phyloP scores from a whole-genome alignment of 35 echinoderm and acorn worm species.

The Nesometra sesokonis region DNA sequence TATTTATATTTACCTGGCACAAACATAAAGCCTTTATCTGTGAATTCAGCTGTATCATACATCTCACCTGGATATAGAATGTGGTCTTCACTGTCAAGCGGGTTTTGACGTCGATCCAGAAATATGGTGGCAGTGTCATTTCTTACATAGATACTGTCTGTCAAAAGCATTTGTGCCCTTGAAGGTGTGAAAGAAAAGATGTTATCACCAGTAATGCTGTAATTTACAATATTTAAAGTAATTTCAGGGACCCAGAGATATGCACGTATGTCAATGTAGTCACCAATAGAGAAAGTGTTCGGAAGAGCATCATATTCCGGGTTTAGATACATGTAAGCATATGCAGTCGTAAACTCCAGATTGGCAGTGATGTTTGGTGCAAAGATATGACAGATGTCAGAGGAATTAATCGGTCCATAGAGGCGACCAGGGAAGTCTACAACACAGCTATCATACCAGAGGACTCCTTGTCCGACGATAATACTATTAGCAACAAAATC shows the following conservation, averaged over 20 bases:
- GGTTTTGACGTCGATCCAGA: conserved; percentile 2
- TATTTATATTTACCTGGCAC: conserved; percentile 41
- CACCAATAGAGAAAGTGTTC: conserved; percentile 54
- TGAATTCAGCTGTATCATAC: conserved; percentile 39
- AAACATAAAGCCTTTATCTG: conserved; percentile 30
- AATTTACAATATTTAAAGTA: conserved; percentile 43
- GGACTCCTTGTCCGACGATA: conserved; percentile 24
- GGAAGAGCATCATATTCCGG: conserved; percentile 7
- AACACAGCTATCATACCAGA: conserved; percentile 53
- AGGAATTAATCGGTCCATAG: conserved; percentile 40
- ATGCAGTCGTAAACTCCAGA: conserved; percentile 44
- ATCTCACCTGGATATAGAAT: conserved; percentile 21
- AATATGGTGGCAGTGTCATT: conserved; percentile 56
- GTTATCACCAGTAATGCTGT: conserved; percentile 22
- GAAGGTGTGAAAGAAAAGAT: background rate
- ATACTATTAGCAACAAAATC: conserved; percentile 69
- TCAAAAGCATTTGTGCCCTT: conserved; percentile 13
- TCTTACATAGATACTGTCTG: conserved; percentile 39
- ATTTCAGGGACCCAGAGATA: conserved; percentile 58
- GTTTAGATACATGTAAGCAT: conserved; percentile 27
- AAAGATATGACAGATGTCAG: conserved; percentile 43
- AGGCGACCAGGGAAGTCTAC: conserved; percentile 49
- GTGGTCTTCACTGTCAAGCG: background rate
- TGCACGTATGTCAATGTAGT: conserved; percentile 37
- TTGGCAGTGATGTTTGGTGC: conserved; percentile 40